Percentiles rank a stretch among this genome's conserved stretches.
Conservation (phyloP, 2,113 vertebrate species). For the Oreocharis arfaki region DNA sequence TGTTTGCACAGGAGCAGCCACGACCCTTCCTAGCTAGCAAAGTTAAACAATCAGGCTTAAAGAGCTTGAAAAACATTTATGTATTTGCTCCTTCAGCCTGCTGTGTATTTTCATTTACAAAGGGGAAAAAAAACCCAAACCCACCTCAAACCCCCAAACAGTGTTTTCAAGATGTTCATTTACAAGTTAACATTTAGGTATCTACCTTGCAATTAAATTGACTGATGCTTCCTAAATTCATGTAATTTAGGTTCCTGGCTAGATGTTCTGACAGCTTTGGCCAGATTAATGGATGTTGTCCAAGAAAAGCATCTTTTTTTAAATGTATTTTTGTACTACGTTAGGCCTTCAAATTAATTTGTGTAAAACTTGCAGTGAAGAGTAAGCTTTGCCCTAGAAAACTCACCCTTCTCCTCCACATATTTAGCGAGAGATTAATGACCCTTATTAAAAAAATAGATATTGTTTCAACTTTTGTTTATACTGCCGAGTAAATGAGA, state of each 20-base stretch:
- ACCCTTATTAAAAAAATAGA: not conserved
- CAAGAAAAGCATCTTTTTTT: not conserved
- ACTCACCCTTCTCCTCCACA: not conserved
- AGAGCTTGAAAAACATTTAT: not conserved
- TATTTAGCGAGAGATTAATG: constrained; percentile 21
- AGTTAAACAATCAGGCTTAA: not conserved
- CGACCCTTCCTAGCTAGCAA: not conserved
- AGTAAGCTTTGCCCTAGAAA: not conserved
- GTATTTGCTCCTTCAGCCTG: not conserved
- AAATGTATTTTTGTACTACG: not conserved
- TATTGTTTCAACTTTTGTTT: not conserved
- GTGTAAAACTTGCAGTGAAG: not conserved
- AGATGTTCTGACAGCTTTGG: not conserved
- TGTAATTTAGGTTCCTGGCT: not conserved
- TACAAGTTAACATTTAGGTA: not conserved
- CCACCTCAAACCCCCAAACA: not conserved
- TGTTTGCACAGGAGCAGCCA: not conserved
- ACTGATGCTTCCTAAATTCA: not conserved
- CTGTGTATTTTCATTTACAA: not conserved
- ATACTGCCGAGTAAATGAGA: not conserved
- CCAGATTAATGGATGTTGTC: not conserved
- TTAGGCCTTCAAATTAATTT: not conserved
- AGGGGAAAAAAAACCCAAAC: rapidly evolving
- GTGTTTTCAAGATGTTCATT: not conserved
- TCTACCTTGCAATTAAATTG: not conserved